phyloP scores from a whole-genome alignment of 2,113 vertebrate species.

The Pelodiscus sinensis region DNA sequence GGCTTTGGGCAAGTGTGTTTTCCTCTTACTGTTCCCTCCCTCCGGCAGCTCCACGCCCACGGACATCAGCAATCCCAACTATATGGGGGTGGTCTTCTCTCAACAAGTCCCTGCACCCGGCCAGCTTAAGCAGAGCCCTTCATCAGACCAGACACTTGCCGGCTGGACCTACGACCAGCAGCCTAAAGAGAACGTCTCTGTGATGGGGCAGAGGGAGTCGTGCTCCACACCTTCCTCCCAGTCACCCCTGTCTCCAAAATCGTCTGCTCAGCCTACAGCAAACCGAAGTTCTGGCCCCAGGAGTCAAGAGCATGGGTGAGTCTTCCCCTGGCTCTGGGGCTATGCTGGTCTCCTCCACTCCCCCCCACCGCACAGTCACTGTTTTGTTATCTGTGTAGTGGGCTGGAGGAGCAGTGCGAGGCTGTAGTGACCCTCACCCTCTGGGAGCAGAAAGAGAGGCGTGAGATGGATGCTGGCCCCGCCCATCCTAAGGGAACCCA shows the following conservation, averaged over 20 bases:
- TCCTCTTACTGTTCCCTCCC: constrained; percentile 53
- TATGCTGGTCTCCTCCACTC: background rate
- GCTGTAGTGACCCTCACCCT: background rate
- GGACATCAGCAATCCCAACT: constrained; percentile 89
- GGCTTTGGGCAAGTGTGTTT: background rate
- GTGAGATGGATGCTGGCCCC: background rate
- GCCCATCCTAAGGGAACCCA: background rate
- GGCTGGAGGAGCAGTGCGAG: background rate
- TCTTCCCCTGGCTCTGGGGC: background rate
- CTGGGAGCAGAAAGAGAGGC: background rate
- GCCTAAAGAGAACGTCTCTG: constrained; percentile 71
- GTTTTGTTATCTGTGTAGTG: background rate
- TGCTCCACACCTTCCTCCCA: constrained; percentile 79
- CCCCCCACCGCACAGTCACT: background rate
- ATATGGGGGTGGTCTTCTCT: constrained; percentile 81
- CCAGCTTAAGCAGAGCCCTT: constrained; percentile 76
- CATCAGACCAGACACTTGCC: constrained; percentile 74
- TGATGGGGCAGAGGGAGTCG: constrained; percentile 68
- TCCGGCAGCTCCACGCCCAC: constrained; percentile 57
- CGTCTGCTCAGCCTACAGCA: constrained; percentile 62
- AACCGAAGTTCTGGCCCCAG: constrained; percentile 73
- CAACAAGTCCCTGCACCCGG: constrained; percentile 45
- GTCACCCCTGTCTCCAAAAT: constrained; percentile 78
- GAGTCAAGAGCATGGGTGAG: constrained; percentile 80
- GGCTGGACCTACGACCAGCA: constrained; percentile 86